Conservation (phyloP, 2,888 invertebrate species). For the Tuta absoluta region DNA sequence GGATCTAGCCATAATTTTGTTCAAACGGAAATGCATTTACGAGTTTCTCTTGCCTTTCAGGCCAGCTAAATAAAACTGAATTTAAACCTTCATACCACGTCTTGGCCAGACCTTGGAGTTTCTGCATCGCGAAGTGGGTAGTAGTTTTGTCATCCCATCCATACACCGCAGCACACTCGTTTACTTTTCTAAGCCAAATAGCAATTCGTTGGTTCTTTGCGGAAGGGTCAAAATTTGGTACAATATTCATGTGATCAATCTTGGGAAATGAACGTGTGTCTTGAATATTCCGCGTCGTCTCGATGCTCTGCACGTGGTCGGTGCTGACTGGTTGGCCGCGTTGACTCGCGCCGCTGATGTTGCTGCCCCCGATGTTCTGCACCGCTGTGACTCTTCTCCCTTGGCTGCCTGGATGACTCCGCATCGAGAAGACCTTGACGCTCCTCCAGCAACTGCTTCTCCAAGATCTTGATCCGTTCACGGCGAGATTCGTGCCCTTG, state of each 20-base stretch:
- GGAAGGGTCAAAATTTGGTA: constrained; percentile 29
- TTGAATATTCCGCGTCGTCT: neutral
- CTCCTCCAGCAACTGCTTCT: neutral
- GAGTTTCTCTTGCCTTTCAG: constrained; percentile 38
- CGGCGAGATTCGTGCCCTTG: neutral
- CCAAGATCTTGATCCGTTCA: neutral
- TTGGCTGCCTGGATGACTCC: neutral
- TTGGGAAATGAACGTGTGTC: too few species aligned
- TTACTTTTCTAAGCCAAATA: constrained; percentile 31
- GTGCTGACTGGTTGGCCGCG: too few species aligned
- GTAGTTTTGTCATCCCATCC: too few species aligned
- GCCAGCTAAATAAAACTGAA: constrained; percentile 33
- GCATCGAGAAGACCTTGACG: neutral
- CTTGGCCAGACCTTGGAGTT: constrained; percentile 39
- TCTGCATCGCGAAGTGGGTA: constrained; percentile 41
- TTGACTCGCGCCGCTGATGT: neutral
- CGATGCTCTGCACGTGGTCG: neutral
- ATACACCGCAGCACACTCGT: too few species aligned
- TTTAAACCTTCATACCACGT: constrained; percentile 35
- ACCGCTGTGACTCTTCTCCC: neutral
- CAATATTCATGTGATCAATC: constrained; percentile 21
- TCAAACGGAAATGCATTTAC: constrained; percentile 34
- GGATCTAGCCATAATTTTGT: too few species aligned
- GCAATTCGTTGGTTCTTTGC: constrained; percentile 29
- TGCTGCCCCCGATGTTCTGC: too few species aligned